Conservation (phyloP, 2,888 invertebrate species). For the Rutpela maculata region DNA sequence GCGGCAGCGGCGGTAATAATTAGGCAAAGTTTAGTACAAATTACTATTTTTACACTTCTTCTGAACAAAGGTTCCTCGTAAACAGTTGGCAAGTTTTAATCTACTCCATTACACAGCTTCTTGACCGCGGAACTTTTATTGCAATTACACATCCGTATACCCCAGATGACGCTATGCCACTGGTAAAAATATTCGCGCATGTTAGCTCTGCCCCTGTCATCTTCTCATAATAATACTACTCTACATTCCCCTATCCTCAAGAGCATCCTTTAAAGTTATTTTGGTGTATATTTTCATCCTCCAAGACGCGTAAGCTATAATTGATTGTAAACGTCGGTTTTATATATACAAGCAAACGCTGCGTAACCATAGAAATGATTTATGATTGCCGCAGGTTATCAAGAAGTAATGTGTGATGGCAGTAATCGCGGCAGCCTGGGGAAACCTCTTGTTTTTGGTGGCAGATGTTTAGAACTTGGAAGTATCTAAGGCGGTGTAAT, state of each 20-base stretch:
- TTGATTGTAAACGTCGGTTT: conserved; percentile 38
- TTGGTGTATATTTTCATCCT: not conserved
- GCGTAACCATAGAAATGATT: conserved; percentile 37
- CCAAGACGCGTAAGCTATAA: conserved; percentile 27
- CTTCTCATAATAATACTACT: no score
- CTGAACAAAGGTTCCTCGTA: no score
- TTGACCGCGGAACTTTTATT: no score
- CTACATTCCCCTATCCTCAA: not conserved
- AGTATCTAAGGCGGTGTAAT: conserved; percentile 32
- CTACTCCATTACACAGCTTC: no score
- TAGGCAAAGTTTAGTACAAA: no score
- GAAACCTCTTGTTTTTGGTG: conserved; percentile 36
- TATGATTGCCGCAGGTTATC: conserved; percentile 39
- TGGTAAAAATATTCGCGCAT: no score
- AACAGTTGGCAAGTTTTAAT: no score
- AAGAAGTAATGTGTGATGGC: conserved; percentile 40
- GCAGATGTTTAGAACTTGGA: conserved; percentile 42
- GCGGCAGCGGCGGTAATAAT: no score
- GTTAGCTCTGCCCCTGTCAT: no score
- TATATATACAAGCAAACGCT: conserved; percentile 32
- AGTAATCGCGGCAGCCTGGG: conserved; percentile 41
- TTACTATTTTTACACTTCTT: no score
- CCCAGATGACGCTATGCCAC: no score
- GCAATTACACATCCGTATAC: no score
- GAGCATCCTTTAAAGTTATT: not conserved